Conservation (phyloP, 2,888 invertebrate genomes). For the Macrosoma leucophasiata region DNA sequence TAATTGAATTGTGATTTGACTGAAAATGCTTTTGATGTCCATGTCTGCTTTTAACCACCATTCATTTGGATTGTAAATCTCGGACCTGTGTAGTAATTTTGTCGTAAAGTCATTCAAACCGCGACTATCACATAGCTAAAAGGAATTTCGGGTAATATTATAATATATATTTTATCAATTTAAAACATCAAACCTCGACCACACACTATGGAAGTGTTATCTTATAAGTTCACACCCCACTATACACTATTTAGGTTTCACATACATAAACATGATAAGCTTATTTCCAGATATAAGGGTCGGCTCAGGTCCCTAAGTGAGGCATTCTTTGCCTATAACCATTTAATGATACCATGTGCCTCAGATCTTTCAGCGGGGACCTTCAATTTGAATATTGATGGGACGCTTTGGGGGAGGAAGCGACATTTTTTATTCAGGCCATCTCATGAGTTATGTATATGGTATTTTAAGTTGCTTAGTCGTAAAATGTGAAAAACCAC, state of each 20-base stretch:
- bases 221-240: slow-evolving; percentile 49
- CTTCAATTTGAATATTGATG: slow-evolving; percentile 70
- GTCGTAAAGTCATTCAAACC: no score
- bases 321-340: slow-evolving; percentile 66
- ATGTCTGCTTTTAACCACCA: no score
- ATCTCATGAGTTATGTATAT: slow-evolving; percentile 37
- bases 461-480: slow-evolving; percentile 20
- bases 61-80: no score
- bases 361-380: slow-evolving; percentile 56
- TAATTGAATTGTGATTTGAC: no score
- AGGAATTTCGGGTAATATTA: no score
- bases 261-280: slow-evolving; percentile 68
- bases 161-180: no score
- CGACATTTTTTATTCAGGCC: slow-evolving; percentile 45
- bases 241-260: slow-evolving; percentile 50
- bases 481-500: slow-evolving; percentile 20
- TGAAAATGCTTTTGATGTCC: no score
- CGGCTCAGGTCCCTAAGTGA: slow-evolving; percentile 57
- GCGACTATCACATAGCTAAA: no score
- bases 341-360: slow-evolving; percentile 62
- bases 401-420: slow-evolving; percentile 36
- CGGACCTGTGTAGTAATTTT: no score
- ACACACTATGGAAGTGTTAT: slow-evolving; percentile 33
- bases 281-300: slow-evolving; percentile 71
- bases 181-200: slow-evolving; percentile 5